phyloP scores from a whole-genome alignment of 1,140 invertebrate species.

The Macrosteles quadrilineatus region DNA sequence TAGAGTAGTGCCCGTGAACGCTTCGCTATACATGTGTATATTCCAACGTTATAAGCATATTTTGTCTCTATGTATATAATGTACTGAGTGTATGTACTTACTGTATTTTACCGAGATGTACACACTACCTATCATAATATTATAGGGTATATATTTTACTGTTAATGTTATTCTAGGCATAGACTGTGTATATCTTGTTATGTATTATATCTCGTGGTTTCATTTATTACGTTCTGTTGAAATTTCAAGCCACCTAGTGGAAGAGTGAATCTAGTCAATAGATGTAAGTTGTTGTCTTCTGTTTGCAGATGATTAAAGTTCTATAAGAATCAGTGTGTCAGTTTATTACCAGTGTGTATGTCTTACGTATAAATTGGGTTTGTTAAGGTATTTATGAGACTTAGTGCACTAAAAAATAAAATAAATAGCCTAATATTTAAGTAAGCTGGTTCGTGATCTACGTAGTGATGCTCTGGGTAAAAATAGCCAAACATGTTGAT shows the following conservation, averaged over 20 bases:
- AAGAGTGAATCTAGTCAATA: slow-evolving; percentile 4
- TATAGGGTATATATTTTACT: slow-evolving; percentile 11
- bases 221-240: background rate
- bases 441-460: background rate
- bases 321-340: background rate
- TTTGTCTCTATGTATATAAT: slow-evolving; percentile 17
- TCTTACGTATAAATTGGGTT: background rate
- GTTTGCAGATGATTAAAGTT: slow-evolving; percentile 19
- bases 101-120: slow-evolving; percentile 14
- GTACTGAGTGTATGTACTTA: slow-evolving; percentile 10
- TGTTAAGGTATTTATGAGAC: background rate
- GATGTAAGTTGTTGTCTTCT: slow-evolving; percentile 24
- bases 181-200: slow-evolving; percentile 24
- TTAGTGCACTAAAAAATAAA: background rate
- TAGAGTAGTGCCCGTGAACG: background rate
- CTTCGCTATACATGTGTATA: background rate
- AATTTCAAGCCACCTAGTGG: background rate
- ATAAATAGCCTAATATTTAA: background rate
- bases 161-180: slow-evolving; percentile 18
- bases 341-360: background rate
- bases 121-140: background rate
- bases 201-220: slow-evolving; percentile 3
- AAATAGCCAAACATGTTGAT: background rate
- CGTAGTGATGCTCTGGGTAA: too few species aligned
- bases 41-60: slow-evolving; percentile 13